Conservation (phyloP, 1,140 invertebrate species). For the Achatina immaculata region DNA sequence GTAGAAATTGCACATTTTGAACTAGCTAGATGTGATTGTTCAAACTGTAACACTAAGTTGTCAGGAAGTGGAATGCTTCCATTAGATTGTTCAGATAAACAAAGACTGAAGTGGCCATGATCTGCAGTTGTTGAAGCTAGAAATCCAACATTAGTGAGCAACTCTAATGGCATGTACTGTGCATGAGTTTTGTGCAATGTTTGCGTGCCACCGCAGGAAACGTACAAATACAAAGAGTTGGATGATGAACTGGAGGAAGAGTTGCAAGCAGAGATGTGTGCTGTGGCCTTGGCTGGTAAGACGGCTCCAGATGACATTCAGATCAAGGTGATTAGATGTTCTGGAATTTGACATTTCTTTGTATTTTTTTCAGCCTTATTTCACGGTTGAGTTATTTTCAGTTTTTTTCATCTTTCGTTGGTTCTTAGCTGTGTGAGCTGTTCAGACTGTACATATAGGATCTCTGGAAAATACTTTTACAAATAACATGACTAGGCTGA, state of each 20-base stretch:
- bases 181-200: conserved; percentile 36
- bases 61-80: not conserved
- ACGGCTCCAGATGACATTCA: conserved; percentile 53
- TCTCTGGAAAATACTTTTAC: too few relatives aligned
- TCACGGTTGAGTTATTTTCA: not conserved
- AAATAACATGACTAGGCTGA: too few relatives aligned
- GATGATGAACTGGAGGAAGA: conserved; percentile 68
- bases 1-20: not conserved
- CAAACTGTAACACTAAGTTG: not conserved
- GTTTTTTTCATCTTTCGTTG: conserved; percentile 4
- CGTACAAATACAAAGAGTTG: conserved; percentile 68
- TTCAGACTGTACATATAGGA: too few relatives aligned
- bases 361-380: conserved; percentile 17
- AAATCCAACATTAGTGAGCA: not conserved
- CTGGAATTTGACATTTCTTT: not conserved
- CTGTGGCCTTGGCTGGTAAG: conserved; percentile 48
- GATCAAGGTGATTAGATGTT: conserved; percentile 55
- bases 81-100: not conserved
- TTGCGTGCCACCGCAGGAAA: conserved; percentile 57
- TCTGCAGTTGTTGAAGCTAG: not conserved
- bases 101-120: not conserved
- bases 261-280: conserved; percentile 49
- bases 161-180: conserved; percentile 24
- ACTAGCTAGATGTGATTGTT: not conserved
- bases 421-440: not conserved